Percentiles rank a stretch among this genome's conserved stretches.
Conservation (phyloP, 2,888 invertebrate genomes). For the Amphimallon solstitiale region DNA sequence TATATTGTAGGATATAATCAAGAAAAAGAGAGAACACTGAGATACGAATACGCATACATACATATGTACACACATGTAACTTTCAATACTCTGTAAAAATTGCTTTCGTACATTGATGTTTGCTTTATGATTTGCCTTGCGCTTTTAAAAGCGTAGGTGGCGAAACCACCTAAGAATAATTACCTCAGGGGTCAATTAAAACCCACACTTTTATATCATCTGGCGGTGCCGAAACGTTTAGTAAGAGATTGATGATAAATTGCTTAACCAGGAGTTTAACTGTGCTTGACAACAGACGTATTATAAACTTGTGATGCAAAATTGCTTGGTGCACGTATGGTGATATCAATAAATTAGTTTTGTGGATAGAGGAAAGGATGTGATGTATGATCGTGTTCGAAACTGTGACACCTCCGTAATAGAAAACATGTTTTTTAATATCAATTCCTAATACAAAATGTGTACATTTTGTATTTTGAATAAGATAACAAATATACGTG, state of each 20-base stretch:
- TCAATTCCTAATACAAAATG: too few relatives aligned
- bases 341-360: not conserved
- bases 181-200: slow-evolving; percentile 16
- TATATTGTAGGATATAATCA: not conserved
- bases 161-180: slow-evolving; percentile 11
- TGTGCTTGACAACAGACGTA: not conserved
- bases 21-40: not conserved
- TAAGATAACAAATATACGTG: too few relatives aligned
- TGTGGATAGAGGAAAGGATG: not conserved
- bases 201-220: slow-evolving; percentile 10
- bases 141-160: slow-evolving; percentile 4
- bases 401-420: too few relatives aligned
- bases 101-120: not conserved
- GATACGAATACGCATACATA: not conserved
- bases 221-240: slow-evolving; percentile 17
- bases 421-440: too few relatives aligned
- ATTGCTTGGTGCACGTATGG: not conserved
- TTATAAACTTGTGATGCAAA: slow-evolving; percentile 4
- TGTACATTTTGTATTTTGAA: too few relatives aligned
- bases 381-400: too few relatives aligned
- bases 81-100: not conserved
- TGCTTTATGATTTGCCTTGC: not conserved
- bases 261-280: slow-evolving; percentile 10
- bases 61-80: not conserved
- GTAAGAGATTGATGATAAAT: slow-evolving; percentile 8